Evolutionary conservation across 2,888 invertebrate species (phyloP), one percentile per base, ranked within the genome.

Genomic region (Drosophila borealis): DNA sequence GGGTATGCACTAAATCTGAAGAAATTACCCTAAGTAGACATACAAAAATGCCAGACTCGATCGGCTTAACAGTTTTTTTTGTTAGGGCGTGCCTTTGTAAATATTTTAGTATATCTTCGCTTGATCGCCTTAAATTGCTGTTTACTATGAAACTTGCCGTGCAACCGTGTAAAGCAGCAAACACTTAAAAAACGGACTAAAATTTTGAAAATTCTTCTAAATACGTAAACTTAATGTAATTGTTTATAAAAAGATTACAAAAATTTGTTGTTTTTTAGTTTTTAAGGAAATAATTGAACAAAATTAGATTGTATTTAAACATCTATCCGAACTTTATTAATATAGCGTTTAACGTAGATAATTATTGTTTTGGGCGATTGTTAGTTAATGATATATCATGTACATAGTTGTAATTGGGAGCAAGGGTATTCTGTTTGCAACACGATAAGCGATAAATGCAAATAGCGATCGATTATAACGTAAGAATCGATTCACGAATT

Each of bases 281-380:
- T 11, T 9, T 11, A 4, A 4, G 4, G 11, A 41, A 17, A 11
- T 11, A 29, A 39, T 14, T 51, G 19, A 36, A 19, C 19, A 9
- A 8, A 0, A n/a, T 13, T 13, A n/a, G 6, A 10, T 39, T 42
- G 11, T 9, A 54, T 49, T 48, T 54, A 45, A 70, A 69, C 19
- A 63, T 74, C 64, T 73, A 63, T 65, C 54, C 33, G 54, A 75
- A 75, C 77, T 66, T 75, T 67, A 67, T 75, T 68, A 54, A 75
- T 56, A 49, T 41, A 36, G 44, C 37, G 9, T 63, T 72, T 53
- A 72, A 75, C 59, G 44, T 66, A 54, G 56, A 46, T 57, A 46
- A 61, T 56, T 69, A 57, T 62, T 51, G 54, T 61, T 17, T 57
- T 60, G 46, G 51, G 42, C 50, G 45, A 49, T 19, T 54, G 29